Conservation (phyloP, 2,797 vertebrate genomes). For the Gambusia yucatana region DNA sequence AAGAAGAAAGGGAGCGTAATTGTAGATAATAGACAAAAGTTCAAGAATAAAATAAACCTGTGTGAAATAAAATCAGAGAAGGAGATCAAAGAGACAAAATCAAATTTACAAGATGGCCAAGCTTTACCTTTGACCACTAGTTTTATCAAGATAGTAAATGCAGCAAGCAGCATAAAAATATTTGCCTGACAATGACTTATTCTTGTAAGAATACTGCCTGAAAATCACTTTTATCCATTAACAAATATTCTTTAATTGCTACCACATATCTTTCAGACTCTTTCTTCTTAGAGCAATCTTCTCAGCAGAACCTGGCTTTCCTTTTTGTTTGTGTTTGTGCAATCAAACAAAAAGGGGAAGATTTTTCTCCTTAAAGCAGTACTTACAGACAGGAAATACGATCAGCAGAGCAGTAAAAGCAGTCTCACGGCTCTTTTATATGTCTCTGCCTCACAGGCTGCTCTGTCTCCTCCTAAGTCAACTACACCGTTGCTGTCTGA, state of each 20-base stretch:
- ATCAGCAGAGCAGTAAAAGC: constrained; percentile 5
- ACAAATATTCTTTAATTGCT: neutral
- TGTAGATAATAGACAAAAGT: neutral
- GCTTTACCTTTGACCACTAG: neutral
- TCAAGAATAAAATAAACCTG: neutral
- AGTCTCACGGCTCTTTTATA: neutral
- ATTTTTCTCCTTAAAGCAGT: constrained; percentile 1
- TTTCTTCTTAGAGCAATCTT: neutral
- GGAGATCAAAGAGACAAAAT: too few species aligned
- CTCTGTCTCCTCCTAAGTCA: constrained; percentile 23
- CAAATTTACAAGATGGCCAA: too few species aligned
- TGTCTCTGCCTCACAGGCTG: constrained; percentile 33
- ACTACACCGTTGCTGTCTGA: constrained; percentile 10
- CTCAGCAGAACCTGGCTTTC: neutral
- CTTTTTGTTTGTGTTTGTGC: neutral
- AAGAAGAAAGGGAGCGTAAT: neutral
- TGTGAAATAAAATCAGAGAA: neutral
- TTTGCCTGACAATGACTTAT: neutral
- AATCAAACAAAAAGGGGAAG: neutral
- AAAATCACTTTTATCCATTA: neutral
- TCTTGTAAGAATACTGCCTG: neutral
- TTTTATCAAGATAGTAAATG: neutral
- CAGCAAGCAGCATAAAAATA: neutral
- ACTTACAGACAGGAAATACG: neutral
- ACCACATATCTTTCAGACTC: neutral